Conservation (phyloP, 1,140 invertebrate genomes). For the Heterodera carotae region DNA sequence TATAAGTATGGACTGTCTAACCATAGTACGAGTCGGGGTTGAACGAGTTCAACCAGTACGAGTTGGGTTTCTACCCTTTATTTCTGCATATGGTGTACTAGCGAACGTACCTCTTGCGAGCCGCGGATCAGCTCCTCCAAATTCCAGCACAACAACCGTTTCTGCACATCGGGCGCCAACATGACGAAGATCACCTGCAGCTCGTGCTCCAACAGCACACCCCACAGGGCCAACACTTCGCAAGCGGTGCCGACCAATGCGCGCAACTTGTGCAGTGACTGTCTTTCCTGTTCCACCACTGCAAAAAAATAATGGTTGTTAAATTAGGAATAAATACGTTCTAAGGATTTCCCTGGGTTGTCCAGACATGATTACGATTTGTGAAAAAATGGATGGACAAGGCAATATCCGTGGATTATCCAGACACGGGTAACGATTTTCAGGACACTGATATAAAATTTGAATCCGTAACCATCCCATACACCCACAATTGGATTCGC, state of each 20-base stretch:
- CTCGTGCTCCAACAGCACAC: slow-evolving; percentile 86
- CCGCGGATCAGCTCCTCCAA: slow-evolving; percentile 81
- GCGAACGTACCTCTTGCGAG: slow-evolving; percentile 75
- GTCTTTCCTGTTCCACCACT: slow-evolving; percentile 68
- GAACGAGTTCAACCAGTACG: too few species aligned
- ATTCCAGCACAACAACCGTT: slow-evolving; percentile 72
- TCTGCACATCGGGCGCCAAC: slow-evolving; percentile 72
- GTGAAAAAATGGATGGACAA: too few species aligned
- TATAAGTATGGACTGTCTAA: too few species aligned
- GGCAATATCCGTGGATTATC: too few species aligned
- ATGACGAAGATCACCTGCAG: slow-evolving; percentile 76
- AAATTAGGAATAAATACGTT: not conserved
- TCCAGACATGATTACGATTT: too few species aligned
- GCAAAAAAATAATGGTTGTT: too few species aligned
- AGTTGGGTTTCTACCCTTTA: too few species aligned
- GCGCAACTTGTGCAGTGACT: slow-evolving; percentile 78
- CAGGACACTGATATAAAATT: slow-evolving; percentile 5
- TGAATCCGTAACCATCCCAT: too few species aligned
- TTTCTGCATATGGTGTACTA: too few species aligned
- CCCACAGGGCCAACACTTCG: slow-evolving; percentile 90
- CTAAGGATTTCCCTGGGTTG: too few species aligned
- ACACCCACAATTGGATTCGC: not conserved
- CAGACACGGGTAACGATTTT: too few species aligned
- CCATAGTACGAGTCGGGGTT: too few species aligned
- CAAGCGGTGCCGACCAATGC: slow-evolving; percentile 78